Evolutionary conservation across 2,797 vertebrate genomes (phyloP), one percentile per base, ranked within the genome.

Genomic region (Sebastes glaucus): DNA sequence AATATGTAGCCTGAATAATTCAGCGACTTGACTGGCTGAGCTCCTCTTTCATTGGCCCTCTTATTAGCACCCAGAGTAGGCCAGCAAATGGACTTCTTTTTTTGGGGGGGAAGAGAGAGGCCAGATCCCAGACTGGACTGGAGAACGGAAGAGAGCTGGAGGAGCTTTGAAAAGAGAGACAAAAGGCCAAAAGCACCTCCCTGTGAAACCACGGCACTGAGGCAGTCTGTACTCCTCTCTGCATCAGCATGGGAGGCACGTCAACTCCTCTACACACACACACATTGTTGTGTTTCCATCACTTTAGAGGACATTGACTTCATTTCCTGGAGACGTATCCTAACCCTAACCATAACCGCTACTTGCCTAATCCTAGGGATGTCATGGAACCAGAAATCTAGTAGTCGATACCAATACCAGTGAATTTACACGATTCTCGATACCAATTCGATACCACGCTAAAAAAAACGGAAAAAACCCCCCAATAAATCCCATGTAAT

Each of bases 241-340:
- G 81, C 88, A 94, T 94, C 91, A 92, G 91, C 89, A 95, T 94
- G 92, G 80, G 70, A 83, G 77, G 83, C 94, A 93, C 94, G 94
- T 94, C 84, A 85, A 28, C 56, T 70, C 13, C 60, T 33, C 28
- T 4, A 70, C 60, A 71, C 42, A 57, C 28, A 61, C 65, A 25
- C 63, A 64, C 64, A 77, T 20, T 18, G 46, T 49, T 49, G 46
- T 20, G 46, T 49, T 49, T 49, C 18, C 46, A 49, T 49, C 18
- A 49, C 46, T 49, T 49, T 49, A 49, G 18, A 49, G 18, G 18
- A 49, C 46, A 49, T 49, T 49, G 46, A 49, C 46, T 49, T 49
- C 46, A 49, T 49, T 49, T 49, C 46, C 46, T 49, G 46, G 46
- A 49, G 46, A 49, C 18, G 16, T 49, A 49, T 18, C 18, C 16